Conservation (phyloP, 2,888 invertebrate genomes). For the Nysson spinosus region DNA sequence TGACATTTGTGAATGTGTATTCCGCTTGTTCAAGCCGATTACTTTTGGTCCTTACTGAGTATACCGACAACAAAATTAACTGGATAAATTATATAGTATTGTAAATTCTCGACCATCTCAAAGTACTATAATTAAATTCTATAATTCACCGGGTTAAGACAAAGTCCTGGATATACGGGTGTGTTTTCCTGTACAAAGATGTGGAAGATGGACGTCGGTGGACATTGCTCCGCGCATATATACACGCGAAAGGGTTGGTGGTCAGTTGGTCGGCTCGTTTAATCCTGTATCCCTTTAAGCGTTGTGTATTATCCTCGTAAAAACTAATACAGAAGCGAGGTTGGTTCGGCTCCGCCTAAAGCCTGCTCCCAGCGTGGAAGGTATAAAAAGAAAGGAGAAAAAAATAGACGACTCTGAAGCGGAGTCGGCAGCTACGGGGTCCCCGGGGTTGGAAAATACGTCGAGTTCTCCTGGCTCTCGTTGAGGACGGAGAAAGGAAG, state of each 20-base stretch:
- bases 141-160: too few relatives aligned
- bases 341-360: conserved; percentile 66
- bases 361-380: conserved; percentile 61
- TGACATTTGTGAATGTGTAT: too few relatives aligned
- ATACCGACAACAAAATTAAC: too few relatives aligned
- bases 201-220: neutral
- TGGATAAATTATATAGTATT: too few relatives aligned
- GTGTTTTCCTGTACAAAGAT: neutral
- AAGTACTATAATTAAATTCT: too few relatives aligned
- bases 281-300: conserved; percentile 77
- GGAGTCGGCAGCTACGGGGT: conserved; percentile 48
- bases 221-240: conserved; percentile 9
- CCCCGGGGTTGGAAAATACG: conserved; percentile 64
- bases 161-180: too few relatives aligned
- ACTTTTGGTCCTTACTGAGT: too few relatives aligned
- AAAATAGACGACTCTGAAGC: conserved; percentile 56
- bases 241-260: conserved; percentile 48
- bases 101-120: too few relatives aligned
- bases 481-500: conserved; percentile 25
- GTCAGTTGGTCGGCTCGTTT: conserved; percentile 65
- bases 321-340: conserved; percentile 74
- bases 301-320: conserved; percentile 77
- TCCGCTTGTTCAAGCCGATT: too few relatives aligned
- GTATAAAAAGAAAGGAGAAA: conserved; percentile 50
- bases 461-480: conserved; percentile 41